Conservation (phyloP, 2,113 vertebrate genomes). For the Noturus placidus region DNA sequence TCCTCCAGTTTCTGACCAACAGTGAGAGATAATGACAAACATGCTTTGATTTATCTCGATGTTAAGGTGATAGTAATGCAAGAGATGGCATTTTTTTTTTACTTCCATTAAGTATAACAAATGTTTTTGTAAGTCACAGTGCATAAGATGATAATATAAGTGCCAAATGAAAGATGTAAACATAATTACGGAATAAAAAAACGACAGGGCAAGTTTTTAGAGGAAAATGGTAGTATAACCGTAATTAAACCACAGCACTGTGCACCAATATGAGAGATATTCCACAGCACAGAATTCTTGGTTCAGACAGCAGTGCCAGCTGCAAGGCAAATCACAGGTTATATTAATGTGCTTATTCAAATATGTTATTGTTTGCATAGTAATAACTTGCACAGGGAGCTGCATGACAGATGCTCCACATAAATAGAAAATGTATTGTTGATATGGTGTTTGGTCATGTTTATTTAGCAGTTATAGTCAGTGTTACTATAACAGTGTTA, state of each 20-base stretch:
- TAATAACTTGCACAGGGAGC: not conserved
- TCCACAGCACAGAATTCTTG: not conserved
- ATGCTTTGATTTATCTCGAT: too few species aligned
- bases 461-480: not conserved
- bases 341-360: not conserved
- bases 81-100: too few species aligned
- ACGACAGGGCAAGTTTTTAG: not conserved
- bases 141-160: not conserved
- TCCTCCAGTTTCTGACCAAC: conserved; percentile 85
- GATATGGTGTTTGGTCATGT: not conserved
- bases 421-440: not conserved
- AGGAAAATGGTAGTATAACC: not conserved
- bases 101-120: not conserved
- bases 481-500: too few species aligned
- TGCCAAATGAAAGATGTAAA: not conserved
- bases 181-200: not conserved
- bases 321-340: not conserved
- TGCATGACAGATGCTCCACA: not conserved
- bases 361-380: not conserved
- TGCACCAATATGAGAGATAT: not conserved
- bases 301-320: not conserved
- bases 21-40: conserved; percentile 11
- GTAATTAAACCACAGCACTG: not conserved
- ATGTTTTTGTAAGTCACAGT: not conserved
- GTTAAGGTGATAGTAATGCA: too few species aligned